Evolutionary conservation across 2,888 invertebrate genomes (phyloP).

Genomic region (Limnephilus lunatus): DNA sequence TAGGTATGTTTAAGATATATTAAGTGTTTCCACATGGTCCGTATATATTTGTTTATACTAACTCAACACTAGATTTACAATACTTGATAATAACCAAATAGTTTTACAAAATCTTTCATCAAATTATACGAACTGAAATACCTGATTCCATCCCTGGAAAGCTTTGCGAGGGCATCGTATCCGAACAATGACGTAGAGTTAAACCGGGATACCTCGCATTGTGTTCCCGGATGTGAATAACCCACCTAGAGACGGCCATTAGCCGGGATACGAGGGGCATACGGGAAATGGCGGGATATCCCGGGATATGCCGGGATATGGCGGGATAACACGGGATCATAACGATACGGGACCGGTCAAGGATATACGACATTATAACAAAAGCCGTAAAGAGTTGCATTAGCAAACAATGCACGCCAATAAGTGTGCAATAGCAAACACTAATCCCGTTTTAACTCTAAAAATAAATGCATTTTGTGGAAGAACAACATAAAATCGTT

Average conservation of each 20-base stretch:
- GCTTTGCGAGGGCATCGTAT: neutral
- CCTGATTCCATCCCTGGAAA: constrained; percentile 7
- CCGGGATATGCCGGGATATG: neutral
- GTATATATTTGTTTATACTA: too few species aligned
- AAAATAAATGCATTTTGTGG: too few species aligned
- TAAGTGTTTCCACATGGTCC: too few species aligned
- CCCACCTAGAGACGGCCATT: constrained; percentile 32
- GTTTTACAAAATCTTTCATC: too few species aligned
- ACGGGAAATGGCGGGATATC: neutral
- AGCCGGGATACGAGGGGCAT: neutral
- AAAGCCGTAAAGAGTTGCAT: neutral
- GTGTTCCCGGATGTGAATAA: constrained; percentile 43
- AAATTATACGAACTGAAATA: neutral
- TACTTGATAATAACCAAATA: too few species aligned
- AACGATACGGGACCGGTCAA: neutral
- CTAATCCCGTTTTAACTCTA: neutral
- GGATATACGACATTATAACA: neutral
- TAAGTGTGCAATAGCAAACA: neutral
- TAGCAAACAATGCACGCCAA: neutral
- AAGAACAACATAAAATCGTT: too few species aligned
- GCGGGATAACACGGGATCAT: neutral
- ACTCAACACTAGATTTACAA: too few species aligned
- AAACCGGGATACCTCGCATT: constrained; percentile 20
- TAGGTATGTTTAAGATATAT: too few species aligned
- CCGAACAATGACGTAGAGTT: constrained; percentile 28